These are phyloP conservation scores for Ectobius pallidus DNA, from an alignment of 2,888 invertebrate species.

Conservation along the genomic window DNA sequence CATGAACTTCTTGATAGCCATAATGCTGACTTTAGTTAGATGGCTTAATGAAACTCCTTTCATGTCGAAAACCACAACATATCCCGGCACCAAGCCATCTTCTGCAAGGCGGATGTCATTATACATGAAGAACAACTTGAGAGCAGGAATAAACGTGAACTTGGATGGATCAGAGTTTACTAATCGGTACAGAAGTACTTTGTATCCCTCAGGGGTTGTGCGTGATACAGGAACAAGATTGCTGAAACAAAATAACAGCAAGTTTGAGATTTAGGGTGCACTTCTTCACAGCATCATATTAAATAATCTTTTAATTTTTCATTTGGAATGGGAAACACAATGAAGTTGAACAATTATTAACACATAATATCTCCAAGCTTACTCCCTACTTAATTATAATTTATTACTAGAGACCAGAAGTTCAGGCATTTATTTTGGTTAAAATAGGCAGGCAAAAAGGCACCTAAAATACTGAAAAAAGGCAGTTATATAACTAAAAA, in stretches of 20 bases:
- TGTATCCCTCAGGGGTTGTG: slow-evolving; percentile 48
- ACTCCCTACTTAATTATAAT: too few species aligned
- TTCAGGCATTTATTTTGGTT: too few species aligned
- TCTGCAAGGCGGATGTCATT: slow-evolving; percentile 49
- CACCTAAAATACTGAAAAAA: too few species aligned
- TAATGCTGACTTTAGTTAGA: slow-evolving; percentile 47
- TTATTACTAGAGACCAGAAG: too few species aligned
- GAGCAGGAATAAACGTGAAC: slow-evolving; percentile 45
- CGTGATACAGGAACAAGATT: slow-evolving; percentile 46
- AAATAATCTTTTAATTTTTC: too few species aligned
- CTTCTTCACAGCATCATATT: too few species aligned
- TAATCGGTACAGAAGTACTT: slow-evolving; percentile 48
- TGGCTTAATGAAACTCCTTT: slow-evolving; percentile 48
- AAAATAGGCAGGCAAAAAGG: too few species aligned
- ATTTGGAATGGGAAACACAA: too few species aligned
- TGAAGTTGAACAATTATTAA: too few species aligned
- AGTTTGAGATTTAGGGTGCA: too few species aligned
- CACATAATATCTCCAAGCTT: too few species aligned
- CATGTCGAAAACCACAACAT: slow-evolving; percentile 50
- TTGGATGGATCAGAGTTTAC: slow-evolving; percentile 47
- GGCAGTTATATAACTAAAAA: too few species aligned
- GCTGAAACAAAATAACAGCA: slow-evolving; percentile 41
- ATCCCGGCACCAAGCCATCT: slow-evolving; percentile 48
- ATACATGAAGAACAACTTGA: slow-evolving; percentile 49
- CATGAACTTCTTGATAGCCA: slow-evolving; percentile 48